Conservation (phyloP, 2,113 vertebrate species). For the Callocephalon fimbriatum region DNA sequence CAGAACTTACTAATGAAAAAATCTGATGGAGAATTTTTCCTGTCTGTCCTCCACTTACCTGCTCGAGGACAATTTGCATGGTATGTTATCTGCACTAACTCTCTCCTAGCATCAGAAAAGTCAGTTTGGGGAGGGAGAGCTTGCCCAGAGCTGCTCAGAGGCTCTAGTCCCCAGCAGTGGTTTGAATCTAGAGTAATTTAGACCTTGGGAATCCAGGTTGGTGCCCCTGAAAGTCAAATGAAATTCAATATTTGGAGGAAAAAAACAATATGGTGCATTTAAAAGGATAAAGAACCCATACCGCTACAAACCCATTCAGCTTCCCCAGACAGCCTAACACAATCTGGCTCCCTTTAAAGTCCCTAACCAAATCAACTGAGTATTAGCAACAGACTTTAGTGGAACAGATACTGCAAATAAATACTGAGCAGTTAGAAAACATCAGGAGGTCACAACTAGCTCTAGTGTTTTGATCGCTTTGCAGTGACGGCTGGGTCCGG, state of each 20-base stretch:
- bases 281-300: background rate
- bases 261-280: background rate
- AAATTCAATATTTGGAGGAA: background rate
- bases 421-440: background rate
- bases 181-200: background rate
- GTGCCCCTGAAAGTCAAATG: background rate
- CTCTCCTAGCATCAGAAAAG: background rate
- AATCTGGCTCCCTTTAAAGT: background rate
- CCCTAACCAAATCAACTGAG: background rate
- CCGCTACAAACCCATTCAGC: background rate
- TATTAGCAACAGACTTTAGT: background rate
- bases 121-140: background rate
- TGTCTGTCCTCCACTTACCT: background rate
- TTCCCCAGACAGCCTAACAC: background rate
- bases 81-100: background rate
- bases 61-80: too few species aligned
- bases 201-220: background rate
- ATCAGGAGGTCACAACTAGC: background rate
- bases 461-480: accelerated
- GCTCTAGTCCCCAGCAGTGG: background rate
- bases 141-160: accelerated
- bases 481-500: background rate
- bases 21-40: background rate
- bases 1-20: background rate
- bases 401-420: background rate